Evolutionary conservation across 2,797 vertebrate species (phyloP).

Genomic region (Sciurus vulgaris): DNA sequence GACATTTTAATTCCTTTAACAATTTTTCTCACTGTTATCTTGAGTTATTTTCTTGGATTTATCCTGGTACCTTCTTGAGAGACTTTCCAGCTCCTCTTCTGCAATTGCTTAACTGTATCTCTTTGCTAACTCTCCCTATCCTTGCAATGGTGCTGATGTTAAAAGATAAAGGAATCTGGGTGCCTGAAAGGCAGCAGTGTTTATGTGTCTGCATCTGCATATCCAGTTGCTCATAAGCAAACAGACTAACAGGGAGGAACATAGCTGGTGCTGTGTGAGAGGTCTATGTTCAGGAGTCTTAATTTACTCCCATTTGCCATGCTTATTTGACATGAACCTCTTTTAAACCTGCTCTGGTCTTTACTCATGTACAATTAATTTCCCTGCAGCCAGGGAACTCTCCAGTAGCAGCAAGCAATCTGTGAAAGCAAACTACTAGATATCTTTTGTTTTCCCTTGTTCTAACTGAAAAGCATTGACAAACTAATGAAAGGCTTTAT

Average conservation of each 20-base stretch:
- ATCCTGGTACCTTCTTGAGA: not conserved
- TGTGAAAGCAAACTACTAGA: constrained; percentile 53
- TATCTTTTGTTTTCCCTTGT: constrained; percentile 1
- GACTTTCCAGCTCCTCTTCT: not conserved
- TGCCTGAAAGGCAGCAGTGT: not conserved
- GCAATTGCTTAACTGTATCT: not conserved
- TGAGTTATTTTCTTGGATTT: not conserved
- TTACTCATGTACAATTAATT: constrained; percentile 62
- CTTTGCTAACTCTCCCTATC: not conserved
- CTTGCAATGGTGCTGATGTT: not conserved
- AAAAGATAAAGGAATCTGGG: not conserved
- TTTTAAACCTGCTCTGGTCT: constrained; percentile 52
- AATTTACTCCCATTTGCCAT: not conserved
- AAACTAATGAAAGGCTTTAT: constrained; percentile 82
- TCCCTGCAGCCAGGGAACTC: not conserved
- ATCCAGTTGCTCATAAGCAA: not conserved
- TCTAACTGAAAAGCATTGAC: constrained; percentile 62
- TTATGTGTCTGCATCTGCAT: not conserved
- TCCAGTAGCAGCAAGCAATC: constrained; percentile 14
- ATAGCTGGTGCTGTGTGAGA: not conserved
- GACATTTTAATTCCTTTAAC: not conserved
- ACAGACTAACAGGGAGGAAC: constrained; percentile 11
- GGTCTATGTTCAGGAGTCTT: not conserved
- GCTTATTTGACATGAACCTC: constrained; percentile 26
- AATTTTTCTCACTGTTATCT: not conserved